Evolutionary conservation across 2,888 invertebrate genomes (phyloP).

Genomic region (Patella caerulea): DNA sequence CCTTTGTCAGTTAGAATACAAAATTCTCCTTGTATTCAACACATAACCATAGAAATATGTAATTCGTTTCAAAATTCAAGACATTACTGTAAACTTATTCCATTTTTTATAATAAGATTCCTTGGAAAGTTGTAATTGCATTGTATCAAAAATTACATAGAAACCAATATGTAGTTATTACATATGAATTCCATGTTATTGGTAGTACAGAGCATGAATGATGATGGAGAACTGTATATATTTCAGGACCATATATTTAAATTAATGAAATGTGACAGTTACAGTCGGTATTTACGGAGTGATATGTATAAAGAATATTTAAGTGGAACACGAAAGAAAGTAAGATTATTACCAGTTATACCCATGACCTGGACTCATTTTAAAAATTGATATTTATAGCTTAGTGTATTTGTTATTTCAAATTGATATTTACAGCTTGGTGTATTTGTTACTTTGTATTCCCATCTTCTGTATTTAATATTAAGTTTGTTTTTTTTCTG

Average conservation of each 20-base stretch:
- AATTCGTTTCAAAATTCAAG: no score
- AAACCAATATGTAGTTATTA: no score
- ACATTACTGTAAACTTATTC: no score
- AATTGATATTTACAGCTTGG: constrained; percentile 27
- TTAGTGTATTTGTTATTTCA: constrained; percentile 22
- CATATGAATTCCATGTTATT: no score
- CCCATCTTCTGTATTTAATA: neutral
- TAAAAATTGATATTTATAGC: constrained; percentile 43
- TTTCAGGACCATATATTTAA: constrained; percentile 96
- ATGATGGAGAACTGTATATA: no score
- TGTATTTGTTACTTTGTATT: constrained; percentile 11
- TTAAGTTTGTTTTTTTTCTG: neutral
- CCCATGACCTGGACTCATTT: constrained; percentile 58
- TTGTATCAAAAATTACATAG: no score
- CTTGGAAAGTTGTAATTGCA: no score
- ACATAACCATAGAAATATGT: no score
- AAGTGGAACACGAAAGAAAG: constrained; percentile 97
- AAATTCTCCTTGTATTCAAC: no score
- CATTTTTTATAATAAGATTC: no score
- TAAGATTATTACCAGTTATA: constrained; percentile 72
- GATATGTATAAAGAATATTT: constrained; percentile 99
- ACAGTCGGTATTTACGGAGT: constrained; percentile 95
- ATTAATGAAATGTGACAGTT: constrained; percentile 99
- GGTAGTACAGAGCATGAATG: no score
- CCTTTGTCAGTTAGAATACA: no score